Conservation (phyloP, 2,888 invertebrate species). For the Drosophila rubida region DNA sequence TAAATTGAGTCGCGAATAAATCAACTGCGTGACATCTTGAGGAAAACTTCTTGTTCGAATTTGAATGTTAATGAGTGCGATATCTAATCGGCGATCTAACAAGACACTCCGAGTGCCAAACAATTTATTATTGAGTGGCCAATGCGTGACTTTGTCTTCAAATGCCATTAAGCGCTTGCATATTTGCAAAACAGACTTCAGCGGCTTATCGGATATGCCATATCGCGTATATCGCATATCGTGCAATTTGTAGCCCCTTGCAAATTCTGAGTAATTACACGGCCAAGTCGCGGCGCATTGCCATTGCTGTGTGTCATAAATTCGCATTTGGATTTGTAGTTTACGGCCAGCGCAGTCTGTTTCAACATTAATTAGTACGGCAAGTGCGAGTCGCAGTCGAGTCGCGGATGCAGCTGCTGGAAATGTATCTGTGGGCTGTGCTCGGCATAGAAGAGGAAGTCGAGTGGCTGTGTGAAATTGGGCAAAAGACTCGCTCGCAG, state of each 20-base stretch:
- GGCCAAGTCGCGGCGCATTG: constrained; percentile 21
- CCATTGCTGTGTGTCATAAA: constrained; percentile 49
- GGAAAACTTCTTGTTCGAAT: neutral
- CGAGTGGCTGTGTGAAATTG: constrained; percentile 64
- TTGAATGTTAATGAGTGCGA: constrained; percentile 8
- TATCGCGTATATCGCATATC: constrained; percentile 62
- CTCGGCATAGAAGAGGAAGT: constrained; percentile 57
- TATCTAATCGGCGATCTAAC: constrained; percentile 8
- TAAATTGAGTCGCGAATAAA: neutral
- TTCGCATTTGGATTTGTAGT: constrained; percentile 46
- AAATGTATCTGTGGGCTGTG: constrained; percentile 5
- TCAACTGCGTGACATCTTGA: neutral
- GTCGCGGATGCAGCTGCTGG: constrained; percentile 48
- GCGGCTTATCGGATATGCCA: constrained; percentile 64
- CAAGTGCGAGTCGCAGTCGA: constrained; percentile 12
- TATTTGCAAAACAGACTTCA: constrained; percentile 59
- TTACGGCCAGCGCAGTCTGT: constrained; percentile 55
- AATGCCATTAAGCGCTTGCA: constrained; percentile 29
- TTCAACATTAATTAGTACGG: constrained; percentile 74
- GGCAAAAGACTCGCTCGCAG: constrained; percentile 58
- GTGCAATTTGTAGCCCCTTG: constrained; percentile 61
- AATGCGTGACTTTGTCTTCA: constrained; percentile 47
- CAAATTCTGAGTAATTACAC: constrained; percentile 71
- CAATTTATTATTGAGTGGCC: constrained; percentile 22
- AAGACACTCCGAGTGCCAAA: constrained; percentile 30